These are phyloP conservation scores for Peromyscus aztecus DNA, from an alignment of 2,797 vertebrate genomes.

Conservation along the genomic window DNA sequence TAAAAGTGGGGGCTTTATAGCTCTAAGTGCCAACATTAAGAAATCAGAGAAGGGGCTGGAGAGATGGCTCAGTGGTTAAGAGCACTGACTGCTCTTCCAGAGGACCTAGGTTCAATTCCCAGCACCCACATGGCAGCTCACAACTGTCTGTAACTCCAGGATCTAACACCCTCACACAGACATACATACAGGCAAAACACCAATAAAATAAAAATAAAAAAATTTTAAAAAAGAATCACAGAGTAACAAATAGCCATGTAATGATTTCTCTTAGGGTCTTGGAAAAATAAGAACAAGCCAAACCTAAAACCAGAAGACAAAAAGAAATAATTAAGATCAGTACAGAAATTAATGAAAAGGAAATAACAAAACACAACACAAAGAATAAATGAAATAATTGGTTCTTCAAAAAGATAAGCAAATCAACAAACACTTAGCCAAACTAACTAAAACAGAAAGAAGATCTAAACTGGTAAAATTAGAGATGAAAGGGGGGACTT, in stretches of 20 bases:
- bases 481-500: not conserved
- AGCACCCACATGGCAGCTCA: too few species aligned
- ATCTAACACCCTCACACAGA: too few species aligned
- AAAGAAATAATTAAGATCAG: not conserved
- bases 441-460: not conserved
- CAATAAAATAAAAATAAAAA: too few species aligned
- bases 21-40: not conserved
- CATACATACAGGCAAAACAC: too few species aligned
- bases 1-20: not conserved
- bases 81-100: too few species aligned
- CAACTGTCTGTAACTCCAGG: too few species aligned
- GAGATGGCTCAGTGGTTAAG: too few species aligned
- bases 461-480: not conserved
- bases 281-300: not conserved
- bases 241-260: not conserved
- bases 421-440: not conserved
- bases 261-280: not conserved
- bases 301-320: not conserved
- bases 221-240: too few species aligned
- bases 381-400: not conserved
- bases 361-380: not conserved
- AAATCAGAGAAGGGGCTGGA: not conserved
- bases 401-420: not conserved
- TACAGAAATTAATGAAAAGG: not conserved
- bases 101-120: too few species aligned